A percentile compares a stretch with the other conserved stretches of the same genome.
Conservation (phyloP, 1,140 invertebrate genomes). For the Diachasmimorpha longicaudata region DNA sequence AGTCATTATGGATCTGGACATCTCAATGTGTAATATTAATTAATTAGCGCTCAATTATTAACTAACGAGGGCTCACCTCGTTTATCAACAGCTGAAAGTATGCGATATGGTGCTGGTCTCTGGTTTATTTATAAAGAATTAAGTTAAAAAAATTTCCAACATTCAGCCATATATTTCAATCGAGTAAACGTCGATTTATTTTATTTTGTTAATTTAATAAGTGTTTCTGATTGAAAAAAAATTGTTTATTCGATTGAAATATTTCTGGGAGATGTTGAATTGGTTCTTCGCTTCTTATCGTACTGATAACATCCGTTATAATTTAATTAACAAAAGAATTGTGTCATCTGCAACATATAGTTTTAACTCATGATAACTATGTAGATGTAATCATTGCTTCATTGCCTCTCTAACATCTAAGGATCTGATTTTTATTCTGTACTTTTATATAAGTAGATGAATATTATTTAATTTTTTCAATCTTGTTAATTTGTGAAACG, state of each 20-base stretch:
- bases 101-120: constrained; percentile 10
- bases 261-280: background rate
- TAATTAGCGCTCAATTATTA: background rate
- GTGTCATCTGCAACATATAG: background rate
- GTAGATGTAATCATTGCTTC: background rate
- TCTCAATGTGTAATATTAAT: background rate
- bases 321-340: constrained; percentile 1
- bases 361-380: background rate
- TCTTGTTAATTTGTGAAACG: background rate
- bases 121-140: background rate
- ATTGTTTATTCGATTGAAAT: background rate
- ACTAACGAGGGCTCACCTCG: background rate
- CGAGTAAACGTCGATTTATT: background rate
- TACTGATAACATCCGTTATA: background rate
- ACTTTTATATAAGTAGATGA: background rate
- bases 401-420: constrained; percentile 7
- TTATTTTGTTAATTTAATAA: background rate
- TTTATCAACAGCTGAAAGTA: background rate
- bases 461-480: background rate
- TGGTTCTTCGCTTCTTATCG: background rate
- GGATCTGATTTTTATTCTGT: background rate
- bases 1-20: no score
- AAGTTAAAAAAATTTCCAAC: background rate
- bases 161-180: background rate
- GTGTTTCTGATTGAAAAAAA: background rate